These are phyloP conservation scores for Apis dorsata DNA, from an alignment of 1,140 invertebrate genomes.

Conservation along the genomic window DNA sequence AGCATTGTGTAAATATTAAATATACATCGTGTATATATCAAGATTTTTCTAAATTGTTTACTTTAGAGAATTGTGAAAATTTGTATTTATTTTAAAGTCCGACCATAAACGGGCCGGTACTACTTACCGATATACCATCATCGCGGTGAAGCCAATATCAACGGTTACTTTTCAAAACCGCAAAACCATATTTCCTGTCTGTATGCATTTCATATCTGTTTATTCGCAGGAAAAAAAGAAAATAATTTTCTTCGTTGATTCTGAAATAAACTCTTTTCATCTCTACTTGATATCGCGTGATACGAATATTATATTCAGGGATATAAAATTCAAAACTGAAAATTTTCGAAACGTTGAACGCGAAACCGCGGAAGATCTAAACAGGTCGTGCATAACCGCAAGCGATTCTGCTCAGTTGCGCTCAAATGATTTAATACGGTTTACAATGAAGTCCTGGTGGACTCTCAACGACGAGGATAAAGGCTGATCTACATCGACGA, in stretches of 20 bases:
- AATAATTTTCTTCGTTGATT: no score
- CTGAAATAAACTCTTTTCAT: no score
- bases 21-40: no score
- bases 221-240: no score
- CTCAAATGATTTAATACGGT: conserved; percentile 26
- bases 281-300: no score
- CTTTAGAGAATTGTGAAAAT: no score
- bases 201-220: background rate
- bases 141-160: background rate
- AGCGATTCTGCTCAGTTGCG: background rate
- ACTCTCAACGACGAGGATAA: background rate
- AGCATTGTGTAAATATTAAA: no score
- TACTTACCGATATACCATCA: background rate
- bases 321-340: conserved; percentile 9
- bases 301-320: background rate
- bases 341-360: background rate
- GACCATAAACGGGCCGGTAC: background rate
- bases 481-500: background rate
- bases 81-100: background rate
- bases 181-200: background rate
- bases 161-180: background rate
- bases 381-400: conserved; percentile 7
- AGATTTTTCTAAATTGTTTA: no score
- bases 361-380: conserved; percentile 1
- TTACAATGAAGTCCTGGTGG: background rate